Percentiles rank a stretch among this genome's conserved stretches.
These are phyloP conservation scores for Limnephilus marmoratus DNA, from an alignment of 2,888 invertebrate genomes.

Conservation along the genomic window DNA sequence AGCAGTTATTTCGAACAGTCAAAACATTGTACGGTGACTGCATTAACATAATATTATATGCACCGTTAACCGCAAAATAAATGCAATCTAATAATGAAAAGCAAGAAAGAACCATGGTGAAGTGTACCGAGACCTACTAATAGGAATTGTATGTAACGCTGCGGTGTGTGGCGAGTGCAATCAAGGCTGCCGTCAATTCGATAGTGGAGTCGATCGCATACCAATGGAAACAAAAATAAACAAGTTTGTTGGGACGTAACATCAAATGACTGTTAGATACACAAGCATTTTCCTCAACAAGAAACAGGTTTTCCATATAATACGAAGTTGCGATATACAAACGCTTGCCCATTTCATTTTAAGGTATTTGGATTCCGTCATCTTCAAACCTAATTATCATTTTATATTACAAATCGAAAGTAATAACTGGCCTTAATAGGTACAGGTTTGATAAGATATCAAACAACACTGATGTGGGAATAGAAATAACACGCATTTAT, in stretches of 20 bases:
- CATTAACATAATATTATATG: neutral
- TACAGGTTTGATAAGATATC: neutral
- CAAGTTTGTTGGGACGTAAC: neutral
- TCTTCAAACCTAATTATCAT: neutral
- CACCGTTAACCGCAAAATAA: neutral
- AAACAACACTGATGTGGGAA: neutral
- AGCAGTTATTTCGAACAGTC: neutral
- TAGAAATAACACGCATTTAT: neutral
- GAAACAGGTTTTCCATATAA: neutral
- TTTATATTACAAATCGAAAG: neutral
- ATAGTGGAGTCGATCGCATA: neutral
- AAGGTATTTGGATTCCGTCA: neutral
- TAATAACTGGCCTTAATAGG: neutral
- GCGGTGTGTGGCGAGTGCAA: neutral
- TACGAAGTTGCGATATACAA: neutral
- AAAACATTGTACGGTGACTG: neutral
- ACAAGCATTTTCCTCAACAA: neutral
- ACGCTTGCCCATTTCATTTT: neutral
- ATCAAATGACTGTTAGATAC: neutral
- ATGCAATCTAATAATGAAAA: no score
- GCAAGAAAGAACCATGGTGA: no score
- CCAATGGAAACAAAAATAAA: slow-evolving; percentile 2
- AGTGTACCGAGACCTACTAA: neutral
- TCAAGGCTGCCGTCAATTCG: neutral
- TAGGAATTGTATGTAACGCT: neutral